A percentile compares a stretch with the other conserved stretches of the same genome.
phyloP scores from a whole-genome alignment of 2,888 invertebrate species.

The Falcaria lacertinaria region DNA sequence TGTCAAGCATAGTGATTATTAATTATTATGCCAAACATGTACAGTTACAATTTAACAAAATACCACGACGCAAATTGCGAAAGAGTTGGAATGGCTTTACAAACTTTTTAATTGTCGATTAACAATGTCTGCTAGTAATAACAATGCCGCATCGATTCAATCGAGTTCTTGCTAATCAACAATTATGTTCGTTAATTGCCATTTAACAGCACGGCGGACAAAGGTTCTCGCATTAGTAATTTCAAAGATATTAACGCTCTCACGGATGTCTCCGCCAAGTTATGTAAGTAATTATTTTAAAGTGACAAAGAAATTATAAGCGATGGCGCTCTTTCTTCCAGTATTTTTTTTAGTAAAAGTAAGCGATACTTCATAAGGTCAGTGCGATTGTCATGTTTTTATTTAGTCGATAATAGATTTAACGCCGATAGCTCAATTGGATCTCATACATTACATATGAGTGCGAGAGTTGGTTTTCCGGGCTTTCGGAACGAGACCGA shows the following conservation, averaged over 20 bases:
- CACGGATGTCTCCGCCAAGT: conserved; percentile 35
- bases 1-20: too few species aligned
- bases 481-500: too few species aligned
- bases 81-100: neutral
- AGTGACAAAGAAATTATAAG: conserved; percentile 52
- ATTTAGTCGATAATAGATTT: too few species aligned
- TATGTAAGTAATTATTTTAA: conserved; percentile 43
- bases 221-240: conserved; percentile 49
- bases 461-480: too few species aligned
- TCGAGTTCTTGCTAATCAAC: conserved; percentile 36
- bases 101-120: neutral
- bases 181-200: too few species aligned
- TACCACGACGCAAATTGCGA: neutral
- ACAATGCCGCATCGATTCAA: neutral
- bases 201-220: too few species aligned
- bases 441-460: too few species aligned
- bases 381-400: too few species aligned
- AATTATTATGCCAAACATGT: neutral
- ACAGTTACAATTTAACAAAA: neutral
- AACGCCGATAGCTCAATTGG: too few species aligned
- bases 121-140: neutral
- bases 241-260: conserved; percentile 40
- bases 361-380: too few species aligned
- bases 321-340: conserved; percentile 12
- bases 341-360: too few species aligned